Evolutionary conservation across 1,140 invertebrate species (phyloP).

Genomic region (Myzus persicae): DNA sequence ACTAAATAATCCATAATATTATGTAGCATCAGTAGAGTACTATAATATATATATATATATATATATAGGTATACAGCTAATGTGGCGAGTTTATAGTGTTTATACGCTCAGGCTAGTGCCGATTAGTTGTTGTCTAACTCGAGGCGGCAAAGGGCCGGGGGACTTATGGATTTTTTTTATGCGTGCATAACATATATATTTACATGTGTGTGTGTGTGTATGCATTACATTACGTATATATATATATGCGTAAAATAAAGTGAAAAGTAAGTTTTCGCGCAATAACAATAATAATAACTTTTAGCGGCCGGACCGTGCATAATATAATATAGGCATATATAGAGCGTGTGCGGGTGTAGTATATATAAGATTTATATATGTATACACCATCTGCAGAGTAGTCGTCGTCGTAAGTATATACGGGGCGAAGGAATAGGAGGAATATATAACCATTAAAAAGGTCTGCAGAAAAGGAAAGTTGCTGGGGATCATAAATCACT

Average conservation of each 20-base stretch:
- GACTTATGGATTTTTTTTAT: neutral
- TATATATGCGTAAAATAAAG: neutral
- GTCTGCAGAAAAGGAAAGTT: slow-evolving; percentile 47
- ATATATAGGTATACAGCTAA: no score
- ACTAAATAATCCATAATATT: neutral
- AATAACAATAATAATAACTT: slow-evolving; percentile 41
- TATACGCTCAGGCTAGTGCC: neutral
- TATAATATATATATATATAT: no score
- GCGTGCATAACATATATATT: neutral
- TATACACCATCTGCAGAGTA: neutral
- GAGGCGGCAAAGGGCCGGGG: neutral
- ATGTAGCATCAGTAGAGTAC: neutral
- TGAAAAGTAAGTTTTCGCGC: slow-evolving; percentile 24
- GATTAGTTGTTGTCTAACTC: neutral
- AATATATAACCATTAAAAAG: slow-evolving; percentile 58
- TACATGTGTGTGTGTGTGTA: neutral
- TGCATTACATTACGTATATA: neutral
- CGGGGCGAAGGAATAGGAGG: neutral
- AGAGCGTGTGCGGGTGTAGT: neutral
- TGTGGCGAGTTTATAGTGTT: no score
- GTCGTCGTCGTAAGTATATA: neutral
- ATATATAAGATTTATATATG: neutral
- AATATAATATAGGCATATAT: neutral
- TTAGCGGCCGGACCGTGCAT: slow-evolving; percentile 31
- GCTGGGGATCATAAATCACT: slow-evolving; percentile 52